Evolutionary conservation across 1,140 invertebrate species (phyloP).

Genomic region (Neodiprion fabricii): DNA sequence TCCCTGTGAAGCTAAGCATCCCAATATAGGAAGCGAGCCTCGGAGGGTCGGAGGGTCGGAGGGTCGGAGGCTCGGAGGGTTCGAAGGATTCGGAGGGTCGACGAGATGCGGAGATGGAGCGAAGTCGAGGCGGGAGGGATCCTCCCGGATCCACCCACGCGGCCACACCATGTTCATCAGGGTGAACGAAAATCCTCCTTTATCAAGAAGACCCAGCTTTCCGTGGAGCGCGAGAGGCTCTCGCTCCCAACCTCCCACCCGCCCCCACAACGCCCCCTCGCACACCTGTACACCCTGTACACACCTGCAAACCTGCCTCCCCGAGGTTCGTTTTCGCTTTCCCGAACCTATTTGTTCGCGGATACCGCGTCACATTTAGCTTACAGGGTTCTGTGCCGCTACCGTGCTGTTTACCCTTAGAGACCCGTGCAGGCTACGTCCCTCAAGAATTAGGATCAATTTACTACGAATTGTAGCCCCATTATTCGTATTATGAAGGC

Average conservation of each 20-base stretch:
- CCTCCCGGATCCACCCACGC: conserved; percentile 13
- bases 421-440: background rate
- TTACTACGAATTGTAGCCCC: background rate
- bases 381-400: background rate
- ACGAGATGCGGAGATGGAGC: background rate
- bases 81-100: background rate
- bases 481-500: background rate
- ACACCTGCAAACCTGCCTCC: background rate
- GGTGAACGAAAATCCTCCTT: conserved; percentile 33
- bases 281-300: background rate
- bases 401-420: background rate
- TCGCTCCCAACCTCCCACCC: background rate
- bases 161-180: conserved; percentile 44
- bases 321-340: background rate
- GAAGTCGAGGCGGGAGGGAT: background rate
- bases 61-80: background rate
- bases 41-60: background rate
- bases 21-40: background rate
- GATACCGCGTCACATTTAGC: conserved; percentile 2
- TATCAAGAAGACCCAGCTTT: background rate
- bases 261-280: no score
- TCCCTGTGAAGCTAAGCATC: background rate
- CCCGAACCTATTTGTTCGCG: background rate
- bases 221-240: background rate
- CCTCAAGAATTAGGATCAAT: background rate